Conservation (phyloP, 2,888 invertebrate species). For the Colletes collaris region DNA sequence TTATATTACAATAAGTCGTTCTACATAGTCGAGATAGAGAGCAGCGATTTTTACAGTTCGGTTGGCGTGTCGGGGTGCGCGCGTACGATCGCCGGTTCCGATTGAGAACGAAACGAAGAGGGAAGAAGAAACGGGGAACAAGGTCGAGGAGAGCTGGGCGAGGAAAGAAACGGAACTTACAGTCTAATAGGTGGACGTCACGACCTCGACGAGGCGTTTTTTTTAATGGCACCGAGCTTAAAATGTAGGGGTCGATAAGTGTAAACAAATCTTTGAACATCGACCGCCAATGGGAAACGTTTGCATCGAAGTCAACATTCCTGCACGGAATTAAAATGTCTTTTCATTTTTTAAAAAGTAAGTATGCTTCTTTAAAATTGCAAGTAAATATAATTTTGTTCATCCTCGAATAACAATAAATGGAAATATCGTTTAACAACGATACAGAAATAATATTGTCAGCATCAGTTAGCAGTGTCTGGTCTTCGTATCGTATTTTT, state of each 20-base stretch:
- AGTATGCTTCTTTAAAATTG: too few relatives aligned
- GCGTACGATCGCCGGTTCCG: constrained; percentile 41
- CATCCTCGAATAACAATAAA: too few relatives aligned
- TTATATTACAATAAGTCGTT: constrained; percentile 72
- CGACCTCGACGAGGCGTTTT: not conserved
- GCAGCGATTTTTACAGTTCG: constrained; percentile 59
- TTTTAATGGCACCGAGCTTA: not conserved
- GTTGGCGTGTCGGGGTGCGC: constrained; percentile 50
- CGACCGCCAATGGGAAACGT: not conserved
- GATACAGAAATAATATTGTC: too few relatives aligned
- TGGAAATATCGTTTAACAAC: too few relatives aligned
- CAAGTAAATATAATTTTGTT: too few relatives aligned
- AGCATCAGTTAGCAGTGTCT: too few relatives aligned
- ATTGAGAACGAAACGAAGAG: constrained; percentile 16
- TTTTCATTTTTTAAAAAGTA: too few relatives aligned
- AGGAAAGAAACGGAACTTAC: not conserved
- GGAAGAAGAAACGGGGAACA: not conserved
- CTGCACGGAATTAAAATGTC: too few relatives aligned
- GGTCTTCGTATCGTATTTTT: too few relatives aligned
- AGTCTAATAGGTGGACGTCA: not conserved
- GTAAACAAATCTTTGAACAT: not conserved
- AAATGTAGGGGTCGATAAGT: not conserved
- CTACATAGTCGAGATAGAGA: constrained; percentile 64
- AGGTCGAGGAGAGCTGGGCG: not conserved
- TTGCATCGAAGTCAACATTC: too few relatives aligned